phyloP scores from a whole-genome alignment of 2,797 vertebrate species.

The Discoglossus pictus region DNA sequence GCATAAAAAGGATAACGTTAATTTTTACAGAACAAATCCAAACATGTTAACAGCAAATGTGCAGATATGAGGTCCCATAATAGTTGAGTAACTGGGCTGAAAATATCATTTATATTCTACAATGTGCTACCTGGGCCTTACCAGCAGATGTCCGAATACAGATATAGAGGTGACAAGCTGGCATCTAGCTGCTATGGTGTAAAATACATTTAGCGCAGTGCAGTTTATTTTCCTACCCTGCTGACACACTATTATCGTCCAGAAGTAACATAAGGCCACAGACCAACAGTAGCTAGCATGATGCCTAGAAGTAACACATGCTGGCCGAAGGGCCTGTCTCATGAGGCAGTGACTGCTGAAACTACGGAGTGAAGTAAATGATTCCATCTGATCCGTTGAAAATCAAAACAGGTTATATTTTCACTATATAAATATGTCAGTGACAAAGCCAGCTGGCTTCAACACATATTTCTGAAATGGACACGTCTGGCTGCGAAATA shows the following conservation, averaged over 20 bases:
- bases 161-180: no score
- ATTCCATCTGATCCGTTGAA: constrained; percentile 67
- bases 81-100: no score
- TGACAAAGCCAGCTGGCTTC: constrained; percentile 62
- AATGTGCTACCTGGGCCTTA: no score
- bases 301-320: constrained; percentile 58
- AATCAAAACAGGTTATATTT: constrained; percentile 62
- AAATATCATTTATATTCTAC: no score
- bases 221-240: constrained; percentile 25
- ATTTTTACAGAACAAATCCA: no score
- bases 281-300: constrained; percentile 59
- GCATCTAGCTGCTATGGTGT: constrained; percentile 6
- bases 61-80: no score
- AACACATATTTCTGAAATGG: constrained; percentile 59
- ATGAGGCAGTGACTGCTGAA: constrained; percentile 55
- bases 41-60: no score
- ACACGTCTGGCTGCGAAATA: constrained; percentile 60
- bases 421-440: constrained; percentile 67
- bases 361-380: constrained; percentile 57
- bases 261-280: constrained; percentile 42
- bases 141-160: no score
- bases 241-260: constrained; percentile 17
- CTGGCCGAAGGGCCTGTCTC: constrained; percentile 53
- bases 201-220: not conserved
- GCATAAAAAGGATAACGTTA: no score